Percentiles rank a stretch among this genome's conserved stretches.
Evolutionary conservation across 37 sponge, comb jelly and placozoan genomes (phyloP).

Genomic region (Mnemiopsis leidyi): DNA sequence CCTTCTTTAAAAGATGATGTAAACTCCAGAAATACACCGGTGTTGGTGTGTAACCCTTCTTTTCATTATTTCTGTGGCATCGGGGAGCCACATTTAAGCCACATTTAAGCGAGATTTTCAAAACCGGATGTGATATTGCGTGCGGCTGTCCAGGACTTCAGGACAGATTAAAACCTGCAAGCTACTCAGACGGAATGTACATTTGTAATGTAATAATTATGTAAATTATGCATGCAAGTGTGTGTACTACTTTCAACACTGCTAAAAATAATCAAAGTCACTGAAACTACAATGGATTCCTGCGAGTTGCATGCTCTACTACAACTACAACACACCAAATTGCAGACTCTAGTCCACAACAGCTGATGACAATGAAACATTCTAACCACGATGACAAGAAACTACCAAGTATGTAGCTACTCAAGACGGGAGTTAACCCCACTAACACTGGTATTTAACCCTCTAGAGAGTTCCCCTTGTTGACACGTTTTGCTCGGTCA

Average conservation of each 20-base stretch:
- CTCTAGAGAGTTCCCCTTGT: no score
- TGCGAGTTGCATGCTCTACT: no score
- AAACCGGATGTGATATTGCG: background rate
- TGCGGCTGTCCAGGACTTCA: background rate
- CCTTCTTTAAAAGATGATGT: background rate
- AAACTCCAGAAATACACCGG: background rate
- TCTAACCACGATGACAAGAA: no score
- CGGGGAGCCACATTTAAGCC: background rate
- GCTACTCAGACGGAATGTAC: background rate
- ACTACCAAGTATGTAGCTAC: no score
- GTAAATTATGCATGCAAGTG: background rate
- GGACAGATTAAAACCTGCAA: background rate
- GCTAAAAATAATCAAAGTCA: background rate
- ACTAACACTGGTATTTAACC: no score
- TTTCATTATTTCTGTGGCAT: background rate
- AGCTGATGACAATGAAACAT: no score
- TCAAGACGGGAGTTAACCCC: no score
- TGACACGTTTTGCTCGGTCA: no score
- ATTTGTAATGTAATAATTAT: background rate
- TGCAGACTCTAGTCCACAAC: no score
- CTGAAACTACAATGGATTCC: no score
- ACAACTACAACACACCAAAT: no score
- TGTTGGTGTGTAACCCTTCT: background rate
- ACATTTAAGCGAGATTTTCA: background rate
- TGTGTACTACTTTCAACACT: background rate